Percentiles rank a stretch among this genome's conserved stretches.
Evolutionary conservation across 2,888 invertebrate genomes (phyloP).

Genomic region (Caenorhabditis imperialis): DNA sequence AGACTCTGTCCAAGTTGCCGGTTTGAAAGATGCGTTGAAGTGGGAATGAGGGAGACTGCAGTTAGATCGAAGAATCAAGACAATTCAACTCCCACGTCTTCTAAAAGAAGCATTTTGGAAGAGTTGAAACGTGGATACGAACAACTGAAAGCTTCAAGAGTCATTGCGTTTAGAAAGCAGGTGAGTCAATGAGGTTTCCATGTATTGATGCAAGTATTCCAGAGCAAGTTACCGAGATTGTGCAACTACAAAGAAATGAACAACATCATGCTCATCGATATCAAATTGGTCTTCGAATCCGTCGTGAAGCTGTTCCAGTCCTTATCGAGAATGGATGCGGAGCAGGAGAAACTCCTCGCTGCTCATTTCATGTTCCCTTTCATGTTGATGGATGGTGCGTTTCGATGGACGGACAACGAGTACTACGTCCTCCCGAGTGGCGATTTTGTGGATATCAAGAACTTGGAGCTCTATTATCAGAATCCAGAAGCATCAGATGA

Average conservation of each 20-base stretch:
- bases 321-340: background rate
- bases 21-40: constrained; percentile 11
- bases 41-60: too few species aligned
- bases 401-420: constrained; percentile 6
- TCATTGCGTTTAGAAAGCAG: background rate
- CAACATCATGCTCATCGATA: constrained; percentile 8
- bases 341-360: constrained; percentile 15
- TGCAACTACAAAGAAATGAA: constrained; percentile 26
- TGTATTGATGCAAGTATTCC: background rate
- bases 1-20: constrained; percentile 10
- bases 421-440: constrained; percentile 15
- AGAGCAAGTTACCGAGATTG: constrained; percentile 4
- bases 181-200: constrained; percentile 1
- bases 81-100: too few species aligned
- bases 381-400: constrained; percentile 17
- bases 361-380: constrained; percentile 24
- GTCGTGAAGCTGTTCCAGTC: constrained; percentile 5
- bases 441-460: constrained; percentile 20
- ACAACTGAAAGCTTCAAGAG: constrained; percentile 6
- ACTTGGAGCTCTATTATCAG: constrained; percentile 22
- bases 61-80: too few species aligned
- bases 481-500: constrained; percentile 24
- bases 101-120: too few species aligned
- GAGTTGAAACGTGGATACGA: too few species aligned
- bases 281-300: constrained; percentile 12